phyloP scores from a whole-genome alignment of 2,888 invertebrate genomes.

The Heliconius erato region DNA sequence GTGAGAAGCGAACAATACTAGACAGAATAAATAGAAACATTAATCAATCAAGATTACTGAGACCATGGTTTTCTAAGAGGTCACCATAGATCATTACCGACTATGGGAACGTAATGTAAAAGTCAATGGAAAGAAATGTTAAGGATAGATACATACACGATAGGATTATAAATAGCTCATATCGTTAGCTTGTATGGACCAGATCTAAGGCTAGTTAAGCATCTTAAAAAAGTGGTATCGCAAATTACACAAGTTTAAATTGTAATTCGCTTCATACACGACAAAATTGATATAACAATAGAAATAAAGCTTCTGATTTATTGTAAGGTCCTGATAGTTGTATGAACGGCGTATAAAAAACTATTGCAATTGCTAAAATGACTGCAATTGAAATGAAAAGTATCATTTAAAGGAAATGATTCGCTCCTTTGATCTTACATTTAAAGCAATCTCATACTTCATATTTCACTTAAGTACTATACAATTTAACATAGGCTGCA shows the following conservation, averaged over 20 bases:
- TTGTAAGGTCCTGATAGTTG: background rate
- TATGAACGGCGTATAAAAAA: background rate
- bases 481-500: constrained; percentile 32
- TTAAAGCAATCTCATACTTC: constrained; percentile 6
- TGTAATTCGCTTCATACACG: background rate
- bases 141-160: constrained; percentile 13
- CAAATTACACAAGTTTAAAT: background rate
- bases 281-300: background rate
- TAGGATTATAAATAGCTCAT: constrained; percentile 9
- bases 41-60: constrained; percentile 57
- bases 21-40: constrained; percentile 56
- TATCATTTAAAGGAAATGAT: background rate
- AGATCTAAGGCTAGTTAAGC: background rate
- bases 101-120: constrained; percentile 50
- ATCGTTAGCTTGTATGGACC: background rate
- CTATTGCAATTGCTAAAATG: background rate
- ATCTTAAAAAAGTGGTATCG: background rate
- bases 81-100: constrained; percentile 52
- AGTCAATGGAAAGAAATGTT: constrained; percentile 37
- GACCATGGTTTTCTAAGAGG: constrained; percentile 55
- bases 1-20: constrained; percentile 53
- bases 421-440: background rate
- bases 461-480: constrained; percentile 39
- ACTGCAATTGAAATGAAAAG: background rate
- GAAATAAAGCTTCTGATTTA: background rate